These are phyloP conservation scores for Eilema depressum DNA, from an alignment of 2,888 invertebrate genomes.

Conservation along the genomic window DNA sequence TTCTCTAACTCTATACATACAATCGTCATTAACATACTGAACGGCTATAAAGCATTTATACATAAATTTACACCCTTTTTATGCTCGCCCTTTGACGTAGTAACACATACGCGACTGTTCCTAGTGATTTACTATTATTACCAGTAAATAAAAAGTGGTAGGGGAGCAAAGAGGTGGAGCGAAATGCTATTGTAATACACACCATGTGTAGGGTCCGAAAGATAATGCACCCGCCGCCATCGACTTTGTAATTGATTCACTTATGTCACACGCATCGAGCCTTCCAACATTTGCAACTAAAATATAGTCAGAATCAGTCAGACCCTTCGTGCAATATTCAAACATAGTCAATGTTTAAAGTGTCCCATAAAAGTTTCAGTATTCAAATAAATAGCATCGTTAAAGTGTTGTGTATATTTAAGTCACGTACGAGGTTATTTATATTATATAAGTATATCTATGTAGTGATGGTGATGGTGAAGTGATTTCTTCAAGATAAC, in stretches of 20 bases:
- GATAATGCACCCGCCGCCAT: constrained; percentile 73
- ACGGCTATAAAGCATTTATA: constrained; percentile 56
- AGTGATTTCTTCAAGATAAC: constrained; percentile 54
- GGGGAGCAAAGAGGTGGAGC: constrained; percentile 86
- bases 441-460: constrained; percentile 29
- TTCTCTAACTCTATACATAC: constrained; percentile 55
- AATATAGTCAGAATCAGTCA: constrained; percentile 33
- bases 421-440: constrained; percentile 48
- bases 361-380: constrained; percentile 48
- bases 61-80: constrained; percentile 78
- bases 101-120: constrained; percentile 73
- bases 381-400: constrained; percentile 50
- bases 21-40: constrained; percentile 51
- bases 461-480: constrained; percentile 41
- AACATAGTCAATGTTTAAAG: constrained; percentile 48
- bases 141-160: constrained; percentile 86
- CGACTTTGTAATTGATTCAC: constrained; percentile 84
- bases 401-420: constrained; percentile 47
- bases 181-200: constrained; percentile 78
- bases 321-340: constrained; percentile 42
- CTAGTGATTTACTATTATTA: constrained; percentile 86
- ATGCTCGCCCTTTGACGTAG: constrained; percentile 65
- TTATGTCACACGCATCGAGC: constrained; percentile 72
- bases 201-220: constrained; percentile 77
- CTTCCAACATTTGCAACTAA: constrained; percentile 42